Percentiles rank a stretch among this genome's conserved stretches.
Conservation (phyloP, 2,797 vertebrate genomes). For the Megaceryle alcyon region DNA sequence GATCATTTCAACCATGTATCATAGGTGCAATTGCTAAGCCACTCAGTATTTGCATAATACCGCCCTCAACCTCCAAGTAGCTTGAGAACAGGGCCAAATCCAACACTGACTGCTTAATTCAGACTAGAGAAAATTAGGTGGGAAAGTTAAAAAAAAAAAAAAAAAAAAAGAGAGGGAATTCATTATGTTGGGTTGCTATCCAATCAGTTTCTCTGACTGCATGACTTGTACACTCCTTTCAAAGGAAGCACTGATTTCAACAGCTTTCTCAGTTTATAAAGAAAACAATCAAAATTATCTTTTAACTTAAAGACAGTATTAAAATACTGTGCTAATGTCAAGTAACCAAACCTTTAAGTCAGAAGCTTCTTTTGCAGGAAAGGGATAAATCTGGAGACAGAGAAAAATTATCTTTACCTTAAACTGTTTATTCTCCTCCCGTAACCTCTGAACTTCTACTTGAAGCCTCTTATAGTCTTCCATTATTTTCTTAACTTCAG, state of each 20-base stretch:
- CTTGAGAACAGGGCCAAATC: background rate
- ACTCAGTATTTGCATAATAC: slow-evolving; percentile 3
- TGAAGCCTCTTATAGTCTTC: slow-evolving; percentile 94
- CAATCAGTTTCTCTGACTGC: background rate
- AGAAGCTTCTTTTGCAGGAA: slow-evolving; percentile 18
- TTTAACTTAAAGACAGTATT: background rate
- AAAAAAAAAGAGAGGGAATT: background rate
- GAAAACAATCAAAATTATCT: background rate
- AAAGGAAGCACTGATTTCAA: background rate
- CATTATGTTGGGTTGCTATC: background rate
- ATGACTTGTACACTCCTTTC: background rate
- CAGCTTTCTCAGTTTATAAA: background rate
- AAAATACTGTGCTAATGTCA: background rate
- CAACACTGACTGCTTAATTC: background rate
- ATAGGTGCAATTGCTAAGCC: background rate
- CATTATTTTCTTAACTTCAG: slow-evolving; percentile 92
- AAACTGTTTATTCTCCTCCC: slow-evolving; percentile 93
- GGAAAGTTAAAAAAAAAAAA: background rate
- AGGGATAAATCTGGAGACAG: slow-evolving; percentile 4
- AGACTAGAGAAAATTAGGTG: slow-evolving; percentile 1
- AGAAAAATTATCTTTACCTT: slow-evolving; percentile 79
- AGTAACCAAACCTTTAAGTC: background rate
- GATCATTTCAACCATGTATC: background rate
- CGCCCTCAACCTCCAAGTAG: slow-evolving; percentile 7
- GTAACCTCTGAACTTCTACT: slow-evolving; percentile 91